These are phyloP conservation scores for Colostygia pectinataria DNA, from an alignment of 2,888 invertebrate species.

Conservation along the genomic window DNA sequence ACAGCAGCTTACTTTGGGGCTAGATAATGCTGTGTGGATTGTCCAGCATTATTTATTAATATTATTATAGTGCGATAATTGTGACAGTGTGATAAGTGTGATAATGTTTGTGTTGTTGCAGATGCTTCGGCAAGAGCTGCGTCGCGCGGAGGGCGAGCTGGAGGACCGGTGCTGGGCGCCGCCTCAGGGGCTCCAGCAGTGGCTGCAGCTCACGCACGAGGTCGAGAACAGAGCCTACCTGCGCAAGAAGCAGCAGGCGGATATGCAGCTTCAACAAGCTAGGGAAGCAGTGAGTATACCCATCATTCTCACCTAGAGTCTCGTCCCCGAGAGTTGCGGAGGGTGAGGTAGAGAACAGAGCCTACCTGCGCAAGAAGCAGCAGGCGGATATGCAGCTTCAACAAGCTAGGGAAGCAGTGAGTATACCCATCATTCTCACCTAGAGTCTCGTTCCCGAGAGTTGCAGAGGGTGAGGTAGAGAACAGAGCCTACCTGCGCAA, in stretches of 20 bases:
- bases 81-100: not conserved
- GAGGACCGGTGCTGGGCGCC: slow-evolving; percentile 96
- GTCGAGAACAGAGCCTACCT: slow-evolving; percentile 94
- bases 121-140: slow-evolving; percentile 91
- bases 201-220: slow-evolving; percentile 98
- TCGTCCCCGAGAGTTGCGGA: no score
- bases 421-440: no score
- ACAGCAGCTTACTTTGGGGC: no score
- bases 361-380: slow-evolving; percentile 92
- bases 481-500: slow-evolving; percentile 93
- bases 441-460: no score
- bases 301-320: no score
- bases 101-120: slow-evolving; percentile 47
- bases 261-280: slow-evolving; percentile 92
- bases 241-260: slow-evolving; percentile 91
- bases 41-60: no score
- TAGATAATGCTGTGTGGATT: no score
- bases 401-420: slow-evolving; percentile 94
- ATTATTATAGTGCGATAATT: no score
- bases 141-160: slow-evolving; percentile 94
- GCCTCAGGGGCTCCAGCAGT: slow-evolving; percentile 94
- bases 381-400: slow-evolving; percentile 92
- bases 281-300: slow-evolving; percentile 94
- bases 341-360: slow-evolving; percentile 95
- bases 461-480: slow-evolving; percentile 97